phyloP scores from a whole-genome alignment of 2,797 vertebrate genomes.

The Luscinia megarhynchos region DNA sequence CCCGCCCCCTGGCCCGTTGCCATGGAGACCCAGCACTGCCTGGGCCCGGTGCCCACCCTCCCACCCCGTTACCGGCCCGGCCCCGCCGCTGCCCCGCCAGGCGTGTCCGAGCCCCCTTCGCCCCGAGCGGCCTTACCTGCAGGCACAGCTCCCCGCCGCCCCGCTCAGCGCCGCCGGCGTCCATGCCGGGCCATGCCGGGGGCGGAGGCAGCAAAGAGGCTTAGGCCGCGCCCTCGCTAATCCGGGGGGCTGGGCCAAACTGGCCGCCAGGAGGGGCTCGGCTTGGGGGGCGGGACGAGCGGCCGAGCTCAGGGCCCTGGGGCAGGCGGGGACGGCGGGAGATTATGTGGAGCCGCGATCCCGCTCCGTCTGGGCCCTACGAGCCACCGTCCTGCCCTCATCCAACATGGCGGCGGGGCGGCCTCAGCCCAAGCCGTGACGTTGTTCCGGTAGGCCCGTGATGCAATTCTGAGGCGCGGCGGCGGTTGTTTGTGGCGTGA shows the following conservation, averaged over 20 bases:
- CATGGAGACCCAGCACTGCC: background rate
- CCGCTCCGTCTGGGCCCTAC: rapidly evolving
- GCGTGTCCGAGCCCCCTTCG: too few relatives aligned
- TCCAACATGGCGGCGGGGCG: background rate
- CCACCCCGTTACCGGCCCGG: too few relatives aligned
- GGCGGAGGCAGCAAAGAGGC: conserved; percentile 9
- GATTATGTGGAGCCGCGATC: background rate
- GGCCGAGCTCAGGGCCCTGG: too few relatives aligned
- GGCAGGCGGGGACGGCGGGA: background rate
- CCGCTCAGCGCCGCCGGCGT: background rate
- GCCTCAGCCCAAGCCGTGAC: background rate
- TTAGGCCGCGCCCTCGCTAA: conserved; percentile 5
- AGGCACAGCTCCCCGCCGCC: background rate
- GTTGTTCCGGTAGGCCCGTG: background rate
- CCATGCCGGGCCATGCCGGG: conserved; percentile 22
- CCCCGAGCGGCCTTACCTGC: background rate
- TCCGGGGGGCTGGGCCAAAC: background rate
- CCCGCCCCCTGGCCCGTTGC: background rate
- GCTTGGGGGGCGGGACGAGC: background rate
- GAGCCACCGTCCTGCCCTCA: conserved; percentile 7
- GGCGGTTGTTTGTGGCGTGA: background rate
- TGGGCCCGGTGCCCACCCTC: background rate
- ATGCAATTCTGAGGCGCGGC: background rate
- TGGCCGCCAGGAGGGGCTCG: background rate
- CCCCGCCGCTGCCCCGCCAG: background rate